Conservation (phyloP, 2,888 invertebrate species). For the Serripes groenlandicus region DNA sequence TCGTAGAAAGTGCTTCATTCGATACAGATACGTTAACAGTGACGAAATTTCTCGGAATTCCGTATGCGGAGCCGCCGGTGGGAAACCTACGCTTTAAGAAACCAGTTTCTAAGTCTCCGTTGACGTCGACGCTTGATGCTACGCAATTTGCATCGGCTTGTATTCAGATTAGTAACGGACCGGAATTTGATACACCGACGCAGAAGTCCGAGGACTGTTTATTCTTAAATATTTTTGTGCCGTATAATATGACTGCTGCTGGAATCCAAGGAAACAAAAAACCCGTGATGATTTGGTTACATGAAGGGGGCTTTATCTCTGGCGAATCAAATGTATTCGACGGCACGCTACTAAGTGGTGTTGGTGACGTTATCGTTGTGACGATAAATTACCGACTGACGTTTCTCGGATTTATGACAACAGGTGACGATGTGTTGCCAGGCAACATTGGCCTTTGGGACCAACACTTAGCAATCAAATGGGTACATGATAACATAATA, state of each 20-base stretch:
- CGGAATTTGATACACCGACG: neutral
- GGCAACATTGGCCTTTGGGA: slow-evolving; percentile 93
- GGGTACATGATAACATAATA: slow-evolving; percentile 83
- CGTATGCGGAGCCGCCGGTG: too few species aligned
- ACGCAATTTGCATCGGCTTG: neutral
- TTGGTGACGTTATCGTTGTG: slow-evolving; percentile 64
- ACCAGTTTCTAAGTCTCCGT: neutral
- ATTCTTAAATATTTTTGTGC: neutral
- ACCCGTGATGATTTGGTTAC: slow-evolving; percentile 18
- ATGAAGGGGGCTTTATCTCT: slow-evolving; percentile 9
- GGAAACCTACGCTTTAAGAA: slow-evolving; percentile 17
- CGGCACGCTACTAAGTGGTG: slow-evolving; percentile 40
- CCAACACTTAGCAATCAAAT: slow-evolving; percentile 93
- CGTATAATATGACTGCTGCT: neutral
- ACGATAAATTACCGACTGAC: slow-evolving; percentile 72
- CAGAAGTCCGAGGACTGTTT: slow-evolving; percentile 15
- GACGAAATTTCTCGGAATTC: too few species aligned
- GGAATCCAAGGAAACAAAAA: neutral
- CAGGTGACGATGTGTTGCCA: slow-evolving; percentile 56
- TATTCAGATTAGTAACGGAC: neutral
- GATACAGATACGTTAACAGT: too few species aligned
- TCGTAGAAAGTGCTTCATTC: too few species aligned
- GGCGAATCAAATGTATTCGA: slow-evolving; percentile 23
- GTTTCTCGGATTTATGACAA: slow-evolving; percentile 73
- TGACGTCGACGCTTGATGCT: neutral